These are phyloP conservation scores for Argyresthia goedartella DNA, from an alignment of 2,888 invertebrate species.

Conservation along the genomic window DNA sequence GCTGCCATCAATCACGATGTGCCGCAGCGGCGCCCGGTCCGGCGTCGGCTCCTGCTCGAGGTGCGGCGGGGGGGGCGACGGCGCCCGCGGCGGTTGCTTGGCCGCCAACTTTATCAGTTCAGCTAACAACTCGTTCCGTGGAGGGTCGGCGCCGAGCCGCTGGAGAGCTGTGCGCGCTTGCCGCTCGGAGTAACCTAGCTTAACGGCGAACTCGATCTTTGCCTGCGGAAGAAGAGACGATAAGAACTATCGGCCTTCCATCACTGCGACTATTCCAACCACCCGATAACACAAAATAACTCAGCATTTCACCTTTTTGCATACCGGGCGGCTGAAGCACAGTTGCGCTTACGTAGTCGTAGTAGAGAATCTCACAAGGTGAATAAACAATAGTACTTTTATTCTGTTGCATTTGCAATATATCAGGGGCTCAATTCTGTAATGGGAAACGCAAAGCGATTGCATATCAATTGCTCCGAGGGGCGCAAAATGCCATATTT, in stretches of 20 bases:
- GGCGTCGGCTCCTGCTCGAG: slow-evolving; percentile 40
- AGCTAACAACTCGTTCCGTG: slow-evolving; percentile 88
- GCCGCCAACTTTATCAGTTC: slow-evolving; percentile 89
- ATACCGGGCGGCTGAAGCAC: background rate
- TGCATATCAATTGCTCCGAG: too few relatives aligned
- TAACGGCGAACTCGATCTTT: slow-evolving; percentile 90
- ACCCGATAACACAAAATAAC: background rate
- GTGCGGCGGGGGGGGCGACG: slow-evolving; percentile 41
- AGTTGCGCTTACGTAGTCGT: too few relatives aligned
- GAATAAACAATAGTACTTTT: too few relatives aligned
- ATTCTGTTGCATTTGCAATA: too few relatives aligned
- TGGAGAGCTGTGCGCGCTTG: slow-evolving; percentile 86
- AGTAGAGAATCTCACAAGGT: too few relatives aligned
- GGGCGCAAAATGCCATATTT: too few relatives aligned
- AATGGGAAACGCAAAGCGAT: too few relatives aligned
- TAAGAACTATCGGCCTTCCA: background rate
- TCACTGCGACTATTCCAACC: background rate
- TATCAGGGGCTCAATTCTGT: too few relatives aligned
- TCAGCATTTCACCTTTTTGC: background rate
- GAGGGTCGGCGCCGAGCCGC: slow-evolving; percentile 87
- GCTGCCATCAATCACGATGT: slow-evolving; percentile 93
- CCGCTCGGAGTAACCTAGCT: slow-evolving; percentile 91
- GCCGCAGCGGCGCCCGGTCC: slow-evolving; percentile 68
- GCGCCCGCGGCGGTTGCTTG: slow-evolving; percentile 47
- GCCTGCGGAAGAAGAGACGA: slow-evolving; percentile 33